These are phyloP conservation scores for Brachionus rubens DNA, from an alignment of 1,140 invertebrate species.

Conservation along the genomic window DNA sequence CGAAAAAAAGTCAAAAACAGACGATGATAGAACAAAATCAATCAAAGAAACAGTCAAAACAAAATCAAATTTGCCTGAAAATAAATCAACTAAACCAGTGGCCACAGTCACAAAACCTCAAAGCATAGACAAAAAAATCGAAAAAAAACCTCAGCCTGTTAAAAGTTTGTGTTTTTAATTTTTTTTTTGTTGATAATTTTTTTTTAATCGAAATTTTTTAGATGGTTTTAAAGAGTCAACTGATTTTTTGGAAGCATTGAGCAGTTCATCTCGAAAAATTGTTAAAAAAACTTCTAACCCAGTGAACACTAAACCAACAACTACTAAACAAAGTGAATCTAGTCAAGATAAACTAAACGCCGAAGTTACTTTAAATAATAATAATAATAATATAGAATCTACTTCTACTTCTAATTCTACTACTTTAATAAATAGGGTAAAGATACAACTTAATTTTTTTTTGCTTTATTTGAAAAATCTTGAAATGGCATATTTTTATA, in stretches of 20 bases:
- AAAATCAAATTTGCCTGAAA: not conserved
- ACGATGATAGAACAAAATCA: not conserved
- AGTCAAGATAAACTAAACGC: conserved; percentile 22
- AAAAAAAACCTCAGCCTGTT: not conserved
- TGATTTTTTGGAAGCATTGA: conserved; percentile 9
- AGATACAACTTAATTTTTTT: not conserved
- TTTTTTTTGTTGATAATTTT: not conserved
- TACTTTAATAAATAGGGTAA: conserved; percentile 40
- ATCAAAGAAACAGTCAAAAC: conserved; percentile 20
- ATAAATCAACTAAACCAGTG: not conserved
- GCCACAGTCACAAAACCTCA: not conserved
- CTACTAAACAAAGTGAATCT: not conserved
- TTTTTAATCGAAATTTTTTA: not conserved
- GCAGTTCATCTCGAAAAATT: not conserved
- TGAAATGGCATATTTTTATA: not conserved
- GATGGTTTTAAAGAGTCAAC: conserved; percentile 21
- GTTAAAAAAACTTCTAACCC: not conserved
- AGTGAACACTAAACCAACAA: not conserved
- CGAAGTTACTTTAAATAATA: no score
- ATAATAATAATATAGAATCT: conserved; percentile 37
- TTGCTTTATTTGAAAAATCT: not conserved
- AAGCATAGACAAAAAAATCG: not conserved
- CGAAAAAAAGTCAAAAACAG: conserved; percentile 16
- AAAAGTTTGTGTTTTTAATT: conserved; percentile 8
- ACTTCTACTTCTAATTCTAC: conserved; percentile 13